These are phyloP conservation scores for Cranoglanis bouderius DNA, from an alignment of 2,113 vertebrate species.

Conservation along the genomic window DNA sequence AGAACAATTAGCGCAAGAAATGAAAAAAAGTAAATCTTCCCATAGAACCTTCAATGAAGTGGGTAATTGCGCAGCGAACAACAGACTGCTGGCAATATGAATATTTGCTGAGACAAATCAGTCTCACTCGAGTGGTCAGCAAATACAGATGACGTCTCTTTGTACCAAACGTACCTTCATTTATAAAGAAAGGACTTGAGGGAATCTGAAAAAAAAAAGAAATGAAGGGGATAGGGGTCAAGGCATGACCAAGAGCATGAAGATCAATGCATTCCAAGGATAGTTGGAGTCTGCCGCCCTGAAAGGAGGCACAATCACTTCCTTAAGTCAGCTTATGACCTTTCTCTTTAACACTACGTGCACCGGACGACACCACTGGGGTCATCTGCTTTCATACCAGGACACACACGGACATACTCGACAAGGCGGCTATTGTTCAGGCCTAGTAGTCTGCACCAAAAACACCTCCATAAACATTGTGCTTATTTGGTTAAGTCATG, in stretches of 20 bases:
- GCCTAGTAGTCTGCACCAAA: constrained; percentile 24
- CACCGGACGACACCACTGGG: constrained; percentile 42
- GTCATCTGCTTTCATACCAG: constrained; percentile 43
- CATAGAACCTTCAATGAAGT: neutral
- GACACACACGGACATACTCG: constrained; percentile 28
- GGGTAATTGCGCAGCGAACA: neutral
- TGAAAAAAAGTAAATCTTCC: neutral
- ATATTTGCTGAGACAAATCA: neutral
- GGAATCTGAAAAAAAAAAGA: neutral
- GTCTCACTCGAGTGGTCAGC: neutral
- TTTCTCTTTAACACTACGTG: constrained; percentile 39
- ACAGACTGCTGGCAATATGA: neutral
- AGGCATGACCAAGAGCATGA: constrained; percentile 33
- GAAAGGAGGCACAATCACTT: constrained; percentile 48
- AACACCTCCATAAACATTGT: constrained; percentile 27
- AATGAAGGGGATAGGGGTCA: neutral
- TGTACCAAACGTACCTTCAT: too few species aligned
- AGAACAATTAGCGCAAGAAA: constrained; percentile 13
- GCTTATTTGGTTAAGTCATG: constrained; percentile 28
- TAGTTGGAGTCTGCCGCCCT: constrained; percentile 36
- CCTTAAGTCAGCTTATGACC: constrained; percentile 50
- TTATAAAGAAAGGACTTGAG: neutral
- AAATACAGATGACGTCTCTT: neutral
- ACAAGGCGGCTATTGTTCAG: constrained; percentile 47
- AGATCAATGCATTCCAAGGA: constrained; percentile 56